phyloP scores from a whole-genome alignment of 1,140 invertebrate genomes.

The Orius laevigatus region DNA sequence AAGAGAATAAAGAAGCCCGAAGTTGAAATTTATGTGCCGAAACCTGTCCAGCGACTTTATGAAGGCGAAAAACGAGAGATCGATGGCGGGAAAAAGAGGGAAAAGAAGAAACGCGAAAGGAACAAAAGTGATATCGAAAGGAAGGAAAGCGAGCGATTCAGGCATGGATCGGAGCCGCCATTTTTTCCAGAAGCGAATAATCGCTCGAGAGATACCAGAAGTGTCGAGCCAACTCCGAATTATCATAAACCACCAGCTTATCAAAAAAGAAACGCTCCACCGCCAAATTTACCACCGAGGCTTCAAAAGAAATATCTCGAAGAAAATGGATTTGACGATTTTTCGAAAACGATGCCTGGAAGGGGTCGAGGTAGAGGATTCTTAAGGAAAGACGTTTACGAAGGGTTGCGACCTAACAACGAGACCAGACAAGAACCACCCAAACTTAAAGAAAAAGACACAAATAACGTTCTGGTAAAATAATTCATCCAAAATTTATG shows the following conservation, averaged over 20 bases:
- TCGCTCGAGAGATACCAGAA: not conserved
- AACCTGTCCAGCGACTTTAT: not conserved
- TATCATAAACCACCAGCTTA: not conserved
- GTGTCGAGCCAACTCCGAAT: not conserved
- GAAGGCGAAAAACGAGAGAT: not conserved
- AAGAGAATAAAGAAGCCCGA: constrained; percentile 9
- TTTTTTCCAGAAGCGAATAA: not conserved
- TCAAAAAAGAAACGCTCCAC: not conserved
- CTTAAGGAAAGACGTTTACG: not conserved
- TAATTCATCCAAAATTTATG: not conserved
- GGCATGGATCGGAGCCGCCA: constrained; percentile 6
- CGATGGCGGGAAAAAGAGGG: not conserved
- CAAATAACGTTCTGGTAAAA: constrained; percentile 2
- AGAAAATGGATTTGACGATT: constrained; percentile 1
- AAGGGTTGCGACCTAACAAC: not conserved
- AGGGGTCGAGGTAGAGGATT: not conserved
- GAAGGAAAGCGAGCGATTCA: not conserved
- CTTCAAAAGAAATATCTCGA: constrained; percentile 4
- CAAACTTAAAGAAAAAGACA: not conserved
- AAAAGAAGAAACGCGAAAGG: not conserved
- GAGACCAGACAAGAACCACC: not conserved
- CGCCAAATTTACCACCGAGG: not conserved
- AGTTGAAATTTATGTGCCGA: constrained; percentile 9
- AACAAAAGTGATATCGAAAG: not conserved
- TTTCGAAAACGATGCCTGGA: not conserved